Percentiles rank a stretch among this genome's conserved stretches.
These are phyloP conservation scores for Drosophila merina DNA, from an alignment of 2,888 invertebrate species.

Conservation along the genomic window DNA sequence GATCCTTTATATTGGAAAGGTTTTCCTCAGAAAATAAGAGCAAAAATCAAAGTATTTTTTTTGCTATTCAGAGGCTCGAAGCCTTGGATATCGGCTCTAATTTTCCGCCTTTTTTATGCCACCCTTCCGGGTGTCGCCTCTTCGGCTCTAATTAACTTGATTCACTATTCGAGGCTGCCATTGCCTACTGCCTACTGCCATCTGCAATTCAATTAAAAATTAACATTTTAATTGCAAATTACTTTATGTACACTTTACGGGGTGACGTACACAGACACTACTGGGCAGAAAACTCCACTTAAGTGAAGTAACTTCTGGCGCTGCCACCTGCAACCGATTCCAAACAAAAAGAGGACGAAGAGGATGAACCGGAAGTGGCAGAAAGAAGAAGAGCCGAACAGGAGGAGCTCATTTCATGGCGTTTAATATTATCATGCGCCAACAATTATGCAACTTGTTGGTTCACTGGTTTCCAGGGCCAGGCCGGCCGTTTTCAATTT, in stretches of 20 bases:
- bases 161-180: constrained; percentile 48
- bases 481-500: constrained; percentile 63
- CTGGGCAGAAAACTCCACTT: constrained; percentile 36
- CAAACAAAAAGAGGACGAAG: neutral
- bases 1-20: no score
- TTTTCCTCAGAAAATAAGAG: no score
- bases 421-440: constrained; percentile 79
- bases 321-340: constrained; percentile 22
- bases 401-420: constrained; percentile 56
- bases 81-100: neutral
- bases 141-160: constrained; percentile 62
- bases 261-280: constrained; percentile 15
- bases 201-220: constrained; percentile 79
- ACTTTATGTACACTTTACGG: constrained; percentile 60
- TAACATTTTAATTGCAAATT: constrained; percentile 81
- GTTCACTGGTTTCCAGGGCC: constrained; percentile 34
- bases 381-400: neutral
- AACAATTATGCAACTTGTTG: constrained; percentile 81
- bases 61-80: no score
- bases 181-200: constrained; percentile 38
- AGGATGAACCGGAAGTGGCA: neutral
- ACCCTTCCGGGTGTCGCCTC: constrained; percentile 1
- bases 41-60: no score
- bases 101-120: neutral
- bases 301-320: constrained; percentile 49